A percentile compares a stretch with the other conserved stretches of the same genome.
Conservation (phyloP, 1,140 invertebrate species). For the Limonius californicus region DNA sequence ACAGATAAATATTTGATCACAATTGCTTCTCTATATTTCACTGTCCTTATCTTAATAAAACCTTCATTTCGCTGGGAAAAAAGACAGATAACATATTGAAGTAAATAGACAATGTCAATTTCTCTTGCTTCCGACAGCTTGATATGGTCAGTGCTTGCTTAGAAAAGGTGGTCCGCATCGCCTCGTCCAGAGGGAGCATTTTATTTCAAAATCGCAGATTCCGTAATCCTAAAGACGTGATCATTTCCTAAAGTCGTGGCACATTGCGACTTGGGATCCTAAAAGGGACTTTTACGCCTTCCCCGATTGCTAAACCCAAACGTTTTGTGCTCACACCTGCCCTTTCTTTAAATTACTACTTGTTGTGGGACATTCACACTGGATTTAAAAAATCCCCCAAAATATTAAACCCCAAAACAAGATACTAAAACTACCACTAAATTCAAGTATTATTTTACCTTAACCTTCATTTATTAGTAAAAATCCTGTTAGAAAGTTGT, state of each 20-base stretch:
- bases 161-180: background rate
- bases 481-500: too few species aligned
- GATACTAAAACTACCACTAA: too few species aligned
- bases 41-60: constrained; percentile 1
- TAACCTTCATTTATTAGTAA: too few species aligned
- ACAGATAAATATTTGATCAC: background rate
- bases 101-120: background rate
- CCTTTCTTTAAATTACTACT: background rate
- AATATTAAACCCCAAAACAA: too few species aligned
- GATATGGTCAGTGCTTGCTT: background rate
- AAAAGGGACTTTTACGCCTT: background rate
- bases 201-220: too few species aligned
- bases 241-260: background rate
- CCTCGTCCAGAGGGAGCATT: background rate
- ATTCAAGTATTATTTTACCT: too few species aligned
- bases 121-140: background rate
- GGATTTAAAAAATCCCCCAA: too few species aligned
- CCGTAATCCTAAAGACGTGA: too few species aligned
- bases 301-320: background rate
- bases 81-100: background rate
- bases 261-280: background rate
- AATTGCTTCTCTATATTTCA: background rate
- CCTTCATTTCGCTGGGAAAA: background rate
- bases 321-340: background rate
- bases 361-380: background rate